Base-by-base conservation (phyloP, 1,140 invertebrate genomes). In the Drosophila nannoptera region DNA sequence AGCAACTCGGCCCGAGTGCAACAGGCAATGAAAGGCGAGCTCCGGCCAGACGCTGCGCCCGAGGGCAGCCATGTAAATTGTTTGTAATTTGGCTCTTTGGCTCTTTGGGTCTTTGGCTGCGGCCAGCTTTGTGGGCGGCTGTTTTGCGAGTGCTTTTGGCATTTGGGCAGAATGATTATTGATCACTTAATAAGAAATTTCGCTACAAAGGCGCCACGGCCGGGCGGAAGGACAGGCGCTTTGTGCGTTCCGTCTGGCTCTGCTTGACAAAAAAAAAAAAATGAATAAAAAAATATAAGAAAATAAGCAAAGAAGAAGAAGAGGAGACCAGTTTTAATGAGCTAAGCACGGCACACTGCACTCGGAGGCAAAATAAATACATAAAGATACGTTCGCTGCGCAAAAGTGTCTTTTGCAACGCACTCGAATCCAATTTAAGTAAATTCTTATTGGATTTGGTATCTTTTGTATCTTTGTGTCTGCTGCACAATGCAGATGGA, bases 161-260 rank as follows among this genome's bases (percentile, higher is more conserved):
- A 77, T 81, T 81, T 74, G 67, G 77, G 77, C 81, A 86, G 86
- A 84, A 84, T 86, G 81, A 86, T 84, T 84, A 84, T 84, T 84
- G 81, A 84, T 84, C 81, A 84, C 81, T 84, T 84, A 84, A 84
- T 84, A 84, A 81, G 81, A 84, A 86, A 81, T 69, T 75, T 54
- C 58, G 45, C 63, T 75, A 71, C 77, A 81, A 80, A 81, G 80
- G 81, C 81, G 77, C 81, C 80, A 82, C 46, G 65, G 60, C 60
- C 46, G 59, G 42, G 48, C 31, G 11, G 61, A 59, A 43, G 11
- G 61, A 67, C 67, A 38, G 42, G 58, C 38, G 55, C 58, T 69
- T 73, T 81, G 69, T 81, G 42, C 62, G 32, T 36, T 32, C 11
- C n/a, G 53, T 29, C 40, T 14, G 7, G n/a, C 46, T 63, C 55